Percentiles rank a stretch among this genome's conserved stretches.
phyloP scores from a whole-genome alignment of 1,140 invertebrate genomes.

The Brachionus rotundiformis region DNA sequence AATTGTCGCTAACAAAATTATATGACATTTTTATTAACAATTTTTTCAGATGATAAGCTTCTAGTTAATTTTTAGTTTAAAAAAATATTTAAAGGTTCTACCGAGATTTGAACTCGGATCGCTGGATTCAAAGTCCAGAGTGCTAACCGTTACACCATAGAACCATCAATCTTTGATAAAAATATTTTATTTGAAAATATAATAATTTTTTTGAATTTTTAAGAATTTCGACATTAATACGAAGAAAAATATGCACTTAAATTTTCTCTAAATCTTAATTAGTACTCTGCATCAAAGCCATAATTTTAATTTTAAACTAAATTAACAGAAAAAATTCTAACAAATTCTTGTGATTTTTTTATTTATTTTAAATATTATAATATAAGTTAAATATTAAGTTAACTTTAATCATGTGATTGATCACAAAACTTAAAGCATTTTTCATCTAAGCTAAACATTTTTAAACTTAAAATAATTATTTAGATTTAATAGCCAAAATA shows the following conservation, averaged over 20 bases:
- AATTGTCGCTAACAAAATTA: too few species aligned
- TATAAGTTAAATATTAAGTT: neutral
- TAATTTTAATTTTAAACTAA: neutral
- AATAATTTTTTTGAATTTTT: too few species aligned
- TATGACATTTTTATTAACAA: too few species aligned
- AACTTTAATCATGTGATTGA: neutral
- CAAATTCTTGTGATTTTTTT: neutral
- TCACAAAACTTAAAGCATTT: constrained; percentile 2
- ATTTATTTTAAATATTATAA: neutral
- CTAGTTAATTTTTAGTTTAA: too few species aligned
- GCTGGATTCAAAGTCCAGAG: constrained; percentile 51
- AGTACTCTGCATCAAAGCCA: neutral
- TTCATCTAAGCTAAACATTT: neutral
- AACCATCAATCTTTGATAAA: neutral
- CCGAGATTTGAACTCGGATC: constrained; percentile 48
- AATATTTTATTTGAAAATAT: too few species aligned
- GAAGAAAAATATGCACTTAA: neutral
- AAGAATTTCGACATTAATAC: neutral
- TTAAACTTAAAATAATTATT: neutral
- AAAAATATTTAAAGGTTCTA: constrained; percentile 40
- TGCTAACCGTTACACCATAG: constrained; percentile 51
- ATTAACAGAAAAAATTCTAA: neutral
- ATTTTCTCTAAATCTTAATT: neutral
- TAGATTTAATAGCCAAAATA: constrained; percentile 26
- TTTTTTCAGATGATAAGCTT: too few species aligned